Base-by-base conservation (phyloP, 92 coral and sea anemone genomes). In the Phenganax marumi region DNA sequence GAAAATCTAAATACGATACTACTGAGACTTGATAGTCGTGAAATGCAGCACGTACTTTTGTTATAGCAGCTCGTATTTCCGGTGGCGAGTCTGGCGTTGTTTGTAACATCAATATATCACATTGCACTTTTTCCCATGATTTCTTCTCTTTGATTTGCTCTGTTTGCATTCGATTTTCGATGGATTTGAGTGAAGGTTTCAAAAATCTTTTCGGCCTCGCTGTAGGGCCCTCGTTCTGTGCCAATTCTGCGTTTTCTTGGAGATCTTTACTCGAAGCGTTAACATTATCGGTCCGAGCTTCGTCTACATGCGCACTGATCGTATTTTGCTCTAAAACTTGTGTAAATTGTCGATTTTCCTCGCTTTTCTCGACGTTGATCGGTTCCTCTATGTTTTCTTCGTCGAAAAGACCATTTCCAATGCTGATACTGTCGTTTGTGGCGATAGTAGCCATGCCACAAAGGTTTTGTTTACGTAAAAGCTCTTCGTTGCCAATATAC, bases 41-140 rank as follows among this genome's bases (percentile, higher is more conserved):
- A 68, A 24, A 68, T 68, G 50, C 73, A 10, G 73, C 73, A 68
- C 73, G 73, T 68, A 68, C 73, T 47, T 68, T 68, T 68, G 73
- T 68, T 68, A 68, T 68, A n/a, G 73, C 73, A 68, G 26, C 6
- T n/a, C 73, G 73, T 68, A 68, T 68, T 68, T 68, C 10, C 26
- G 73, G 12, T 68, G 26, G 8, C 26, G 73, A 68, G 48, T 68
- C 73, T 68, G 73, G 73, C 39, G 73, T 17, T 68, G 73, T 13
- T 17, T 68, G 73, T 68, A 68, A 68, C 24, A n/a, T 68, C 26
- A 16, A 7, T 68, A 68, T 68, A 24, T 6, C 18, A 7, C 18
- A 4, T 68, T 68, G 73, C 18, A 68, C 73, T 46, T 70, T 54
- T 54, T 54, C 60, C 60, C 60, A 54, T 17, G 17, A 17, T 54